Conservation (phyloP, 2,113 vertebrate species). For the Ptyas mucosa region DNA sequence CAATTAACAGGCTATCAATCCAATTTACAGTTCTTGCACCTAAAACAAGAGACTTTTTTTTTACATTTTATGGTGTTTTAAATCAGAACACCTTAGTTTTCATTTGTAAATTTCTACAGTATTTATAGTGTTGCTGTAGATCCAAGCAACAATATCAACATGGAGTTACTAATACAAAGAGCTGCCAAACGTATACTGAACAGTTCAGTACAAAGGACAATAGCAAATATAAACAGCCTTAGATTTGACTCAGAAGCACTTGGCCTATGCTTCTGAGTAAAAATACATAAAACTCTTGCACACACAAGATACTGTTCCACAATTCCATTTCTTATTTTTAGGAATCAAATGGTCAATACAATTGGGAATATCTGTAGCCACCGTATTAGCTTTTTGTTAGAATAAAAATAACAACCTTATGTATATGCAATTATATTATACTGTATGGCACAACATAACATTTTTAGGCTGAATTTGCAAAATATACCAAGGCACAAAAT, state of each 20-base stretch:
- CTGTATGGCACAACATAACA: background rate
- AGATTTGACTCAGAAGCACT: background rate
- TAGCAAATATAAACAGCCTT: background rate
- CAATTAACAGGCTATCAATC: background rate
- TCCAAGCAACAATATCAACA: background rate
- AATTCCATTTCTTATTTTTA: background rate
- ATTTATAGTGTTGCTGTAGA: background rate
- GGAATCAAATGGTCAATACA: background rate
- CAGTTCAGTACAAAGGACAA: background rate
- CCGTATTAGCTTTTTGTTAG: background rate
- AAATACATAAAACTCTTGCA: background rate
- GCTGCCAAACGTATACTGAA: background rate
- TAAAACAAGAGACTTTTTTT: background rate
- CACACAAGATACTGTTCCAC: background rate
- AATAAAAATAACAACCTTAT: background rate
- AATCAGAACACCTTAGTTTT: background rate
- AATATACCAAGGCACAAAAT: background rate
- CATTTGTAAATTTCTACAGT: background rate
- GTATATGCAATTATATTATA: background rate
- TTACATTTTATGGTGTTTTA: background rate
- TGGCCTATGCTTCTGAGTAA: background rate
- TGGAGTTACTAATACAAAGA: background rate
- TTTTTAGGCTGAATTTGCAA: background rate
- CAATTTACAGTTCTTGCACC: background rate
- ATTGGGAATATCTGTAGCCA: background rate